These are phyloP conservation scores for Tenthredo livida DNA, from an alignment of 2,888 invertebrate genomes.

Conservation along the genomic window DNA sequence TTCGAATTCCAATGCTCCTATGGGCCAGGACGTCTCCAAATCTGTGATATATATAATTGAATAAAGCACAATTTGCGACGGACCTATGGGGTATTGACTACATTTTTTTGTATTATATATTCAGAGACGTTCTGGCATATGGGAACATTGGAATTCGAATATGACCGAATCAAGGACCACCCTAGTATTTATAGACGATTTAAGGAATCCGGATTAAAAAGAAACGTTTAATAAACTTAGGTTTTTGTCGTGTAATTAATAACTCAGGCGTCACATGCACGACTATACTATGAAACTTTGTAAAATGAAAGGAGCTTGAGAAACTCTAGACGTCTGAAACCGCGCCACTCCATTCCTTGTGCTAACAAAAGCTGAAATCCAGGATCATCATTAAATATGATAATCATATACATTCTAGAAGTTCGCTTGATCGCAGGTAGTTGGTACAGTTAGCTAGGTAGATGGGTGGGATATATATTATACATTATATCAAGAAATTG, in stretches of 20 bases:
- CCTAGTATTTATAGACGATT: not conserved
- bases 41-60: no score
- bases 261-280: constrained; percentile 2
- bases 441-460: not conserved
- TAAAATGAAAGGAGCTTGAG: constrained; percentile 15
- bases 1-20: no score
- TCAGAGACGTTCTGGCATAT: no score
- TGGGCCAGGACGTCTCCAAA: no score
- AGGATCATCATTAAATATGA: constrained; percentile 32
- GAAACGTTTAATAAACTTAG: constrained; percentile 21
- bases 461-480: not conserved
- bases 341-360: not conserved
- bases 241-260: constrained; percentile 29
- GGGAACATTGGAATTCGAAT: no score
- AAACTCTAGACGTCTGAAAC: constrained; percentile 32
- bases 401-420: constrained; percentile 6
- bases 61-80: no score
- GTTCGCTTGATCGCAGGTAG: not conserved
- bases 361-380: not conserved
- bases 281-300: not conserved
- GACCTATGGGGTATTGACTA: no score
- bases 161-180: no score
- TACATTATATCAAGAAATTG: not conserved
- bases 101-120: no score
- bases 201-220: not conserved